Base-by-base conservation (phyloP, 1,140 invertebrate genomes). In the Galleria mellonella region DNA sequence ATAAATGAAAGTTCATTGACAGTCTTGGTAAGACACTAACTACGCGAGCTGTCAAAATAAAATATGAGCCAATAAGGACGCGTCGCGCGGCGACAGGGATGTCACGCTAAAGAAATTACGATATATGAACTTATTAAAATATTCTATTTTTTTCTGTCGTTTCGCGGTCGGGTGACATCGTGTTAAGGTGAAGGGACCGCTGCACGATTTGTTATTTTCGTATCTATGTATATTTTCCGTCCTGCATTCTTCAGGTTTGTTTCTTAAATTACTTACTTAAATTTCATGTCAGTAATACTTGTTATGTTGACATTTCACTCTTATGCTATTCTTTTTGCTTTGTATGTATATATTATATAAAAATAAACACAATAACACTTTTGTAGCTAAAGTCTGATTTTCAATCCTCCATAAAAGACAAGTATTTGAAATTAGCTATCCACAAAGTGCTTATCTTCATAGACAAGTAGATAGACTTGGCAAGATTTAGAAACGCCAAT, bases 111-210 rank as follows among this genome's bases (percentile, higher is more conserved):
- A 66, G 68, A 61, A 66, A 68, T 70, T 62, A 75, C 72, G 68
- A 83, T 79, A 71, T 77, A 82, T 76, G 76, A 77, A 81, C 66
- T 83, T 83, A 83, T 83, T 83, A 83, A 83, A 83, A 83, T 79
- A 72, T 81, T 72, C 73, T 41, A 9, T 56, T 64, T 71, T 74
- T 79, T 74, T 71, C n/a, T 76, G 60, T 73, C 53, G 60, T 72
- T 79, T 75, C 67, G 64, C 67, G 72, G 44, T 75, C 58, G 56
- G 66, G 43, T 68, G 71, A 75, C 72, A 69, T 33, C 55, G 60
- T 44, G 56, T 51, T 62, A 35, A 17, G 15, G 14, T n/a, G 14
- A 10, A 2, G 9, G 12, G n/a, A n/a, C n/a, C 2, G 2, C 17
- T 23, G 6, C 17, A 3, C 17, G 17, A 6, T 23, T 23, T 3